Evolutionary conservation across 1,140 invertebrate species (phyloP).

Genomic region (Eueides isabella): DNA sequence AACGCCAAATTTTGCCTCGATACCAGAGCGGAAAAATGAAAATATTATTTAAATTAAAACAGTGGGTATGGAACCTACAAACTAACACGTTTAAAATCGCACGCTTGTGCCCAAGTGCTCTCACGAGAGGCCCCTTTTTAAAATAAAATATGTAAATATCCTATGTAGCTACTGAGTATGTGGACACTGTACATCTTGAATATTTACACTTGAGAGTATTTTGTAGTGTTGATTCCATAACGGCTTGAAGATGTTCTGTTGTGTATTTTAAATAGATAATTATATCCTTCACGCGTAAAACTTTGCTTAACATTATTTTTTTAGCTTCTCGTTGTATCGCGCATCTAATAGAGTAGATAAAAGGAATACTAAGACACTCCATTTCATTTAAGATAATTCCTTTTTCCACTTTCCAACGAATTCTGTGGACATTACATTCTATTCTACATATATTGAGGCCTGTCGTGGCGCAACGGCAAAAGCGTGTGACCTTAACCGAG

Average conservation of each 20-base stretch:
- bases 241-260: slow-evolving; percentile 40
- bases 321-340: not conserved
- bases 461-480: too few relatives aligned
- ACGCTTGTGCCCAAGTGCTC: too few relatives aligned
- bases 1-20: not conserved
- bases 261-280: slow-evolving; percentile 45
- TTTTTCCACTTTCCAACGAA: too few relatives aligned
- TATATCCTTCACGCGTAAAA: not conserved
- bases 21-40: too few relatives aligned
- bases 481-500: too few relatives aligned
- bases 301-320: not conserved
- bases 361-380: not conserved
- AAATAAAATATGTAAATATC: too few relatives aligned
- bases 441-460: too few relatives aligned
- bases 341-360: not conserved
- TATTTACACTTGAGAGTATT: slow-evolving; percentile 37
- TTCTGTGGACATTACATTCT: too few relatives aligned
- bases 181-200: slow-evolving; percentile 29
- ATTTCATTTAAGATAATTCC: not conserved
- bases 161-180: not conserved
- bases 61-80: too few relatives aligned
- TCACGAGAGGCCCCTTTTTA: too few relatives aligned
- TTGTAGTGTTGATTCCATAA: slow-evolving; percentile 44
- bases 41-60: too few relatives aligned
- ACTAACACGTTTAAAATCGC: too few relatives aligned